Evolutionary conservation across 1,140 invertebrate genomes (phyloP).

Genomic region (Drosophila grimshawi): DNA sequence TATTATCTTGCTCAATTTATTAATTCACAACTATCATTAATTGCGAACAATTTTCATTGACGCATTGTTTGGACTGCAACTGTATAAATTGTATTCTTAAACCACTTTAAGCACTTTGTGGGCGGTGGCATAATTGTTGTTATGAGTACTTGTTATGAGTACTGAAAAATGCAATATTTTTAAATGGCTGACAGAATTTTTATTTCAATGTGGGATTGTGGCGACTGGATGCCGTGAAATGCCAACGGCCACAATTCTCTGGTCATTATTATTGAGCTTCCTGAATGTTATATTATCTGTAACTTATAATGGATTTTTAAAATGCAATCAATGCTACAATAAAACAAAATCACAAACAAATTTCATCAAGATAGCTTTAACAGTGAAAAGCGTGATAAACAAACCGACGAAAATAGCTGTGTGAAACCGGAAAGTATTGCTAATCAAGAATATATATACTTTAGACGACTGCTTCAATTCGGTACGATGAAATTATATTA

Average conservation of each 20-base stretch:
- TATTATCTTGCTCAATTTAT: neutral
- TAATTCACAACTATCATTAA: neutral
- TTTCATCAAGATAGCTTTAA: too few species aligned
- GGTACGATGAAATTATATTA: too few species aligned
- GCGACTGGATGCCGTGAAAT: slow-evolving; percentile 13
- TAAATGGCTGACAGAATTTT: slow-evolving; percentile 44
- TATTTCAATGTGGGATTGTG: slow-evolving; percentile 37
- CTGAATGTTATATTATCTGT: slow-evolving; percentile 28
- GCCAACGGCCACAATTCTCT: slow-evolving; percentile 13
- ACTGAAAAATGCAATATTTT: slow-evolving; percentile 26
- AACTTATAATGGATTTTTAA: slow-evolving; percentile 24
- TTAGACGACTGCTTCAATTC: too few species aligned
- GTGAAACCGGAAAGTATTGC: too few species aligned
- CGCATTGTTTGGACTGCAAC: neutral
- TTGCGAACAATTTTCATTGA: neutral
- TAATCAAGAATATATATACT: too few species aligned
- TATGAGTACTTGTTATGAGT: neutral
- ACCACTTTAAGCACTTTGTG: slow-evolving; percentile 3
- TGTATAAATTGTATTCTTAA: slow-evolving; percentile 7
- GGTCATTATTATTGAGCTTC: slow-evolving; percentile 20
- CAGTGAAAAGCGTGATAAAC: too few species aligned
- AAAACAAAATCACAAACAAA: neutral
- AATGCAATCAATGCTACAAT: slow-evolving; percentile 6
- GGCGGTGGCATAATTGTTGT: slow-evolving; percentile 2
- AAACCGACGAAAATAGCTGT: too few species aligned